Evolutionary conservation across 2,888 invertebrate genomes (phyloP).

Genomic region (Parnassius mnemosyne): DNA sequence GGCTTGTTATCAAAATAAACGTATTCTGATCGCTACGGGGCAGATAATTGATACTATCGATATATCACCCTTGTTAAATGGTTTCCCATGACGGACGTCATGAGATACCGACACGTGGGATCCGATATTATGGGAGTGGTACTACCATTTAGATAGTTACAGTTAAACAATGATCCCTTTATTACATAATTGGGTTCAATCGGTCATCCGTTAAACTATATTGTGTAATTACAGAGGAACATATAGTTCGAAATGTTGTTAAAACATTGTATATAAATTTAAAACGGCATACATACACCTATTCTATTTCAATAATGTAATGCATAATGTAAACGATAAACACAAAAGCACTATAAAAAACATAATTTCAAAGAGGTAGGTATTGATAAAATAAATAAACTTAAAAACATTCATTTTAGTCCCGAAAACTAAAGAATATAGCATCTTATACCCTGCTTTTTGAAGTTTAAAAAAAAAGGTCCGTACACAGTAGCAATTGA

Average conservation of each 20-base stretch:
- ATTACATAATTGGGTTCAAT: slow-evolving; percentile 24
- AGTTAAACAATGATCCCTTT: slow-evolving; percentile 28
- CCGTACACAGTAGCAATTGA: slow-evolving; percentile 20
- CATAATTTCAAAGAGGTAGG: too few species aligned
- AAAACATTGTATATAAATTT: too few species aligned
- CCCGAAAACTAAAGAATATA: too few species aligned
- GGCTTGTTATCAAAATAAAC: slow-evolving; percentile 40
- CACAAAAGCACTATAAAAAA: too few species aligned
- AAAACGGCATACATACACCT: too few species aligned
- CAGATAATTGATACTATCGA: slow-evolving; percentile 68
- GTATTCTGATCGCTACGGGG: slow-evolving; percentile 39
- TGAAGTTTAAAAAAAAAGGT: neutral
- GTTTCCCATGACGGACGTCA: slow-evolving; percentile 58
- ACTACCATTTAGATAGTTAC: slow-evolving; percentile 30
- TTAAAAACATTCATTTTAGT: too few species aligned
- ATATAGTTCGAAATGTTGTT: too few species aligned
- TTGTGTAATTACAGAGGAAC: neutral
- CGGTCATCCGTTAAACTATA: slow-evolving; percentile 25
- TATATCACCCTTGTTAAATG: slow-evolving; percentile 70
- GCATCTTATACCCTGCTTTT: too few species aligned
- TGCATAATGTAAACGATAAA: too few species aligned
- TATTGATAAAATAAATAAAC: too few species aligned
- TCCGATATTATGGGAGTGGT: slow-evolving; percentile 38
- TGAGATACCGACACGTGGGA: slow-evolving; percentile 43
- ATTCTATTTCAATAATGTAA: too few species aligned